These are phyloP conservation scores for Conger conger DNA, from an alignment of 2,113 vertebrate genomes.

Conservation along the genomic window DNA sequence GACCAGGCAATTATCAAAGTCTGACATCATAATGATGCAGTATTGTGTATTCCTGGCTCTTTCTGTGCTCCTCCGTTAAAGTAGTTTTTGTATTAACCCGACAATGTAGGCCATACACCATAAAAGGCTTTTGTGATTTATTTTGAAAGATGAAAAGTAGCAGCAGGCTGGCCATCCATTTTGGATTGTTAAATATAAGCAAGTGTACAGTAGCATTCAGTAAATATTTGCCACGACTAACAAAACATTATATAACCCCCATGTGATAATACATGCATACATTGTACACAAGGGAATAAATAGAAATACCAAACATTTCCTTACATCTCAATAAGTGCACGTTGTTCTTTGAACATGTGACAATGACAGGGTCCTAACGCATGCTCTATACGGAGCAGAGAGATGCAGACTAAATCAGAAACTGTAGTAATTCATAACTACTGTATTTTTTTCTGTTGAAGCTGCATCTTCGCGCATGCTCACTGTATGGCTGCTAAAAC, in stretches of 20 bases:
- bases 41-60: neutral
- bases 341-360: constrained; percentile 43
- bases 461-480: constrained; percentile 37
- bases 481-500: constrained; percentile 27
- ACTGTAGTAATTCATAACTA: constrained; percentile 27
- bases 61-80: neutral
- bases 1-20: neutral
- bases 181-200: neutral
- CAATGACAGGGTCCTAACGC: constrained; percentile 19
- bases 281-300: neutral
- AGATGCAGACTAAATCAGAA: constrained; percentile 33
- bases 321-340: constrained; percentile 14
- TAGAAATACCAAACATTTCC: neutral
- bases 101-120: too few relatives aligned
- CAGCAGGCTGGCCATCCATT: neutral
- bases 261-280: neutral
- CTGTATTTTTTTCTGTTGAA: constrained; percentile 18
- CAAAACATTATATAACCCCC: neutral
- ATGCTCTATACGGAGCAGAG: constrained; percentile 37
- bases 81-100: neutral
- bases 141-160: neutral
- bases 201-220: neutral
- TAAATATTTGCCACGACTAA: neutral
- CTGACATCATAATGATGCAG: neutral
- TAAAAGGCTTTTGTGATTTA: neutral